Base-by-base conservation (phyloP, 2,888 invertebrate genomes). In the Theodoxus fluviatilis region DNA sequence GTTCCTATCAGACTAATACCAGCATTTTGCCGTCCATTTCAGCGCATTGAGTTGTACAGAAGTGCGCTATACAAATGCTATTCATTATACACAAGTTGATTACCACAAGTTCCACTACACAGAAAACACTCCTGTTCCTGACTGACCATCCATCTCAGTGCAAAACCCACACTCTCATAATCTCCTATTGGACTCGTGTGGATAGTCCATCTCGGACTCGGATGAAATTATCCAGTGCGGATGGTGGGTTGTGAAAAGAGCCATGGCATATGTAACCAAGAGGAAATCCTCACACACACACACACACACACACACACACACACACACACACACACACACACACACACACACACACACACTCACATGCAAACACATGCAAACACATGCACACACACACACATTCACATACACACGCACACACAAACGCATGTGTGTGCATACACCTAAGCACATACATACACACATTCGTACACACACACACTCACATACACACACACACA, bases 261-360 rank as follows among this genome's bases (percentile, higher is more conserved):
- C 9, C 37, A 7, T 33, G 37, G 4, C 33, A 15, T 9, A 0
- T 33, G 61, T 33, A 33, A 33, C 33, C 61, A 35, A 4, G 61
- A n/a, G 22, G 33, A 35, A 35, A 35, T 22, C 6, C 6, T 22
- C 2, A 35, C 35, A 61, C 2, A 61, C 35, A 35, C 61, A 61
- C 61, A 57, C 28, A 57, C 57, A 57, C 28, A 57, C 57, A 57
- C 28, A 57, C 57, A 57, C 28, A 57, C 57, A 57, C 28, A 57
- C 28, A 25, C 57, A 57, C 57, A 57, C 25, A 57, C 28, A 57
- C 25, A 52, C 9, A 7, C 22, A 22, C 57, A 22, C 28, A 28
- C 9, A 18, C 52, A 2, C 6, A 18, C 6, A 7, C 18, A 9
- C 31, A n/a, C 33, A 31, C 33, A 18, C 31, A 22, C 31, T 57